A percentile compares a stretch with the other conserved stretches of the same genome.
Conservation (phyloP, 2,797 vertebrate species). For the Enteromius paludinosus region DNA sequence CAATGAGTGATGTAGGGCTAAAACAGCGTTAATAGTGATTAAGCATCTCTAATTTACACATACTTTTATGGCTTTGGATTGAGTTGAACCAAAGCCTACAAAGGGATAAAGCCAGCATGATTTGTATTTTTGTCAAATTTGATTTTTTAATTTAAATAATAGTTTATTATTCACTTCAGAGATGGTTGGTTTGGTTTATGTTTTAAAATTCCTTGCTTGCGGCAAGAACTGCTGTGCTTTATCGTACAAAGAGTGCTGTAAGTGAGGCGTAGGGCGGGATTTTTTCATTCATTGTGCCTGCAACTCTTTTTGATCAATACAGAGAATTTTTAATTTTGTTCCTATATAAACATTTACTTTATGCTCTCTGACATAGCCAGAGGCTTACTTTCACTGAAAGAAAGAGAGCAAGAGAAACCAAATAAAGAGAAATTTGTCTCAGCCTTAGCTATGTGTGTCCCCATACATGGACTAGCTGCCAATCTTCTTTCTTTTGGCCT, state of each 20-base stretch:
- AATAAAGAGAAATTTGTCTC: slow-evolving; percentile 2
- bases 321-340: not conserved
- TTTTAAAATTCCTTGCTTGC: not conserved
- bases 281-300: not conserved
- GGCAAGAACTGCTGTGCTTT: not conserved
- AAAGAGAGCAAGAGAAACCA: not conserved
- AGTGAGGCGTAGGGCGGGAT: not conserved
- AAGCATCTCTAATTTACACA: not conserved
- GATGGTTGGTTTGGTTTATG: not conserved
- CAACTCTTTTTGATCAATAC: not conserved
- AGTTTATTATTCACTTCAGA: not conserved
- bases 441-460: slow-evolving; percentile 35
- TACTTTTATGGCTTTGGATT: not conserved
- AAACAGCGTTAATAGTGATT: not conserved
- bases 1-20: not conserved
- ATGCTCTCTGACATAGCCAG: not conserved
- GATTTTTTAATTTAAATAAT: not conserved
- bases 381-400: not conserved
- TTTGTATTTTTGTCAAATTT: not conserved
- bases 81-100: not conserved
- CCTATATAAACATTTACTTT: not conserved
- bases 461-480: slow-evolving; percentile 55
- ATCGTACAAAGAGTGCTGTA: not conserved
- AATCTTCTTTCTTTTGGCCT: slow-evolving; percentile 18
- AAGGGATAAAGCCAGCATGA: not conserved